phyloP scores from a whole-genome alignment of 2,113 vertebrate species.

The Pteronura brasiliensis region DNA sequence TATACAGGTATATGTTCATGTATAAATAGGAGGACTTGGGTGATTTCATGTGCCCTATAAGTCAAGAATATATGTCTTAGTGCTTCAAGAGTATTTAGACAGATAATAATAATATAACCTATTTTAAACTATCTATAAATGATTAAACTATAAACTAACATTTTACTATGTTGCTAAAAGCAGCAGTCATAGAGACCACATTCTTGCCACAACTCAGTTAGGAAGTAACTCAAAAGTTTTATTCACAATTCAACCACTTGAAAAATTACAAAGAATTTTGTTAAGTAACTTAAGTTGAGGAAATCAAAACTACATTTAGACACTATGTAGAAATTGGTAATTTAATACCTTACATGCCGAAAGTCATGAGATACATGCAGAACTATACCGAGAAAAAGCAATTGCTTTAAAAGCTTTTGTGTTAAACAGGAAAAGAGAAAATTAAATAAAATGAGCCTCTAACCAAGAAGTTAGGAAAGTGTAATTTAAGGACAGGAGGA shows the following conservation, averaged over 20 bases:
- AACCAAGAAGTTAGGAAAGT: background rate
- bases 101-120: background rate
- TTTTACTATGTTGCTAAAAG: background rate
- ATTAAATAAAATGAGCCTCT: background rate
- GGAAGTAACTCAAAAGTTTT: background rate
- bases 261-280: background rate
- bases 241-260: background rate
- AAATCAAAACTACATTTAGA: background rate
- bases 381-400: background rate
- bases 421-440: background rate
- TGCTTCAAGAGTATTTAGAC: slow-evolving; percentile 14
- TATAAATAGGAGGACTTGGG: background rate
- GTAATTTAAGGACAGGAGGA: background rate
- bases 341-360: background rate
- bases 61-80: background rate
- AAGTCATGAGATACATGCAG: no score
- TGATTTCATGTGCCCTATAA: background rate
- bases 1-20: background rate
- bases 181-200: background rate
- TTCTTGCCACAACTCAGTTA: background rate
- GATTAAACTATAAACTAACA: no score
- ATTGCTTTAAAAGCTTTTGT: background rate
- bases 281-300: background rate
- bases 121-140: background rate
- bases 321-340: background rate